Conservation (phyloP, 2,888 invertebrate species). For the Eubasilissa splendida region DNA sequence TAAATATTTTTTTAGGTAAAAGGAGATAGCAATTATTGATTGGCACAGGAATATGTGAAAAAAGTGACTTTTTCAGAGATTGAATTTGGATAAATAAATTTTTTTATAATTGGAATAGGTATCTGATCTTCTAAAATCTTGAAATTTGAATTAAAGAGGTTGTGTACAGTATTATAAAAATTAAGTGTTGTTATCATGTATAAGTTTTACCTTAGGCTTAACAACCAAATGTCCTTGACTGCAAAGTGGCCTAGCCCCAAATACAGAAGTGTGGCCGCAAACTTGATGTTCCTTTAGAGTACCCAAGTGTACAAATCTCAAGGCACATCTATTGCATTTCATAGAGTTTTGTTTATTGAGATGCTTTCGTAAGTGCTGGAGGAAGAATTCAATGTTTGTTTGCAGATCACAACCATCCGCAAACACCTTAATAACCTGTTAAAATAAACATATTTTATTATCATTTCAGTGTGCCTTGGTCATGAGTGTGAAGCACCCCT, state of each 20-base stretch:
- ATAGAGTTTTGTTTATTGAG: conserved; percentile 76
- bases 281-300: conserved; percentile 74
- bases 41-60: no score
- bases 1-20: no score
- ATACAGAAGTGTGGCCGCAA: conserved; percentile 68
- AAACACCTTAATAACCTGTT: conserved; percentile 68
- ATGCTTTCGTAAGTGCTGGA: conserved; percentile 82
- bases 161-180: no score
- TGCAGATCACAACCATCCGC: conserved; percentile 72
- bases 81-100: no score
- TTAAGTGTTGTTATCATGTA: no score
- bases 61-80: no score
- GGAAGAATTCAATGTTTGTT: conserved; percentile 77
- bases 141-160: no score
- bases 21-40: no score
- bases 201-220: conserved; percentile 65
- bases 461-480: no score
- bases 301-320: conserved; percentile 84
- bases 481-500: no score
- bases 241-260: conserved; percentile 66
- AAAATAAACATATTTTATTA: conserved; percentile 11
- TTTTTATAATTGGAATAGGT: no score
- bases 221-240: conserved; percentile 68
- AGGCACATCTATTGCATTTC: conserved; percentile 81
- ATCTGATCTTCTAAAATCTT: no score